phyloP scores from a whole-genome alignment of 1,140 invertebrate genomes.

The Penaeus indicus region DNA sequence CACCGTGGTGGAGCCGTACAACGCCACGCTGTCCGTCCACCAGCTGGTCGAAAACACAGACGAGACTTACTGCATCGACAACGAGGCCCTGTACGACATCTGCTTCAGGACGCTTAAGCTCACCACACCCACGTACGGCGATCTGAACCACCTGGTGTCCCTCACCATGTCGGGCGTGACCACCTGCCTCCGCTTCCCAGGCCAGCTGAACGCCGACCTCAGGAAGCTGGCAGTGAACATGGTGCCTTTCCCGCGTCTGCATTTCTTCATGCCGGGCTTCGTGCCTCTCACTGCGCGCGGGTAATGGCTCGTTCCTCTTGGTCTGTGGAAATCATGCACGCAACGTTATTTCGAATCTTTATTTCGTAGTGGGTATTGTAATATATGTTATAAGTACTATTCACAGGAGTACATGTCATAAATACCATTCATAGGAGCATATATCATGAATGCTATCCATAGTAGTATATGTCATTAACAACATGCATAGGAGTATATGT shows the following conservation, averaged over 20 bases:
- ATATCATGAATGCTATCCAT: no score
- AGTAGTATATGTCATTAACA: no score
- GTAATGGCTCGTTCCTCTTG: background rate
- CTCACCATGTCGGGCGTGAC: conserved; percentile 10
- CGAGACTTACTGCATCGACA: conserved; percentile 23
- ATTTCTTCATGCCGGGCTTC: conserved; percentile 21
- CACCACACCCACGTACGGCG: conserved; percentile 19
- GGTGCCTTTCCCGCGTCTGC: conserved; percentile 17
- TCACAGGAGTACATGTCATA: no score
- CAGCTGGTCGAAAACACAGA: conserved; percentile 21
- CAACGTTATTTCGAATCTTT: no score
- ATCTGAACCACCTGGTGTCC: conserved; percentile 16
- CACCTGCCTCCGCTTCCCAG: conserved; percentile 8
- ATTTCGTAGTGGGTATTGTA: no score
- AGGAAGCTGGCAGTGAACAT: conserved; percentile 11
- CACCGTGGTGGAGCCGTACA: conserved; percentile 16
- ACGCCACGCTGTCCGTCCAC: conserved; percentile 19
- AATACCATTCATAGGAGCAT: no score
- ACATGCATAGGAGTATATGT: no score
- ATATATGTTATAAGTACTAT: no score
- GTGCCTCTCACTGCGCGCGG: background rate
- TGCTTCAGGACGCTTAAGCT: conserved; percentile 27
- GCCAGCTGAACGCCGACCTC: conserved; percentile 4
- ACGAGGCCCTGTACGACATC: conserved; percentile 23
- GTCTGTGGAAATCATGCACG: no score